Evolutionary conservation across 2,113 vertebrate genomes (phyloP).

Genomic region (Aspidoscelis tigris): DNA sequence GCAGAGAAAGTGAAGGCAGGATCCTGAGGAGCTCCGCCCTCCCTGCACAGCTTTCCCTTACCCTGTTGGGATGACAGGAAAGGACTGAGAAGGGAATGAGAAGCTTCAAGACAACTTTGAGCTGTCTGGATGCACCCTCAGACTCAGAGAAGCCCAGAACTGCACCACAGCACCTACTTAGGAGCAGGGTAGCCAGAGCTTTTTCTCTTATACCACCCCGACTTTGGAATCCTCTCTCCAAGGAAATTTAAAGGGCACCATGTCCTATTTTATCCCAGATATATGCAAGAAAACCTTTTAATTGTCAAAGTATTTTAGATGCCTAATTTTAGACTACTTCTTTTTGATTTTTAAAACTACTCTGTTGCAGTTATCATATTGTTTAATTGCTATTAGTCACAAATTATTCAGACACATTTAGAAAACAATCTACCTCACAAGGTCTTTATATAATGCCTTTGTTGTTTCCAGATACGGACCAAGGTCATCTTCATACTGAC

Average conservation of each 20-base stretch:
- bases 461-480: constrained; percentile 88
- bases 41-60: no score
- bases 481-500: constrained; percentile 92
- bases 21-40: no score
- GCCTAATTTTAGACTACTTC: background rate
- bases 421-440: constrained; percentile 83
- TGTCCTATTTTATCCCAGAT: background rate
- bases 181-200: background rate
- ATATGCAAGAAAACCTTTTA: background rate
- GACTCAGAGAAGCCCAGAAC: no score
- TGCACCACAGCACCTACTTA: background rate
- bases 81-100: no score
- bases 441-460: constrained; percentile 90
- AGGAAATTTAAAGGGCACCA: background rate
- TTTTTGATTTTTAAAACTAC: background rate
- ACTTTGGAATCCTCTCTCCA: constrained; percentile 4
- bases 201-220: background rate
- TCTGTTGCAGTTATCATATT: background rate
- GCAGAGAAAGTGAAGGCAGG: no score
- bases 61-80: no score
- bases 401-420: background rate
- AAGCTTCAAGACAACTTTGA: no score
- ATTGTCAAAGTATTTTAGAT: background rate
- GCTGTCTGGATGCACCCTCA: no score
- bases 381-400: background rate